Evolutionary conservation across 2,888 invertebrate species (phyloP).

Genomic region (Diploptera punctata): DNA sequence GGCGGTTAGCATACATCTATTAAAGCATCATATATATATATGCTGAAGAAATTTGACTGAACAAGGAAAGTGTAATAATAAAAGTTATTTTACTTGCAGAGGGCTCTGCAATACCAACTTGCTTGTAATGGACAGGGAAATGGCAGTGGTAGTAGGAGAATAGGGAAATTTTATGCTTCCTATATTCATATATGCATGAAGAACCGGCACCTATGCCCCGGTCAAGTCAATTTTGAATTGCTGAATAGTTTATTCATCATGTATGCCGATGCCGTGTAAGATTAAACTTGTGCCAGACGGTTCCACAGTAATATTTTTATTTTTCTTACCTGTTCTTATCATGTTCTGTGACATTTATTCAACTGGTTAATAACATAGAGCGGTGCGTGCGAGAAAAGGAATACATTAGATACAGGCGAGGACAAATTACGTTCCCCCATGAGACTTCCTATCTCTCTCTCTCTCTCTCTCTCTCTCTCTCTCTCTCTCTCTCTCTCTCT

Average conservation of each 20-base stretch:
- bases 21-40: too few relatives aligned
- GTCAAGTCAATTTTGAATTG: constrained; percentile 8
- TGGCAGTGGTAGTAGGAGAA: background rate
- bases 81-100: too few relatives aligned
- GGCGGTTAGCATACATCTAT: too few relatives aligned
- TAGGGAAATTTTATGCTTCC: background rate
- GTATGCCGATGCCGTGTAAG: constrained; percentile 6
- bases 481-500: too few relatives aligned
- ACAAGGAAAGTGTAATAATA: too few relatives aligned
- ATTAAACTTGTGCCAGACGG: background rate
- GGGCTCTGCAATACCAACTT: background rate
- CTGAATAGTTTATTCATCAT: constrained; percentile 10
- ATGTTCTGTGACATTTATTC: background rate
- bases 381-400: too few relatives aligned
- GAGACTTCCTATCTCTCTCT: too few relatives aligned
- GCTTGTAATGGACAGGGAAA: background rate
- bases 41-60: too few relatives aligned
- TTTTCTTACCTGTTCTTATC: background rate
- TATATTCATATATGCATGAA: constrained; percentile 4
- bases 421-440: too few relatives aligned
- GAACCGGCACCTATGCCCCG: background rate
- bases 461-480: too few relatives aligned
- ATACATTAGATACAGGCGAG: too few relatives aligned
- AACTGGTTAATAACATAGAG: too few relatives aligned
- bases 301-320: background rate